Evolutionary conservation across 2,113 vertebrate species (phyloP).

Genomic region (mouse (Mus musculus)): GRCm39 chr2:141009501-141010000

Average conservation of each 20-base stretch:
- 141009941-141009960: slow-evolving; percentile 33
- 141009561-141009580: slow-evolving; percentile 31
- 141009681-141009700: neutral
- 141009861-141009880: slow-evolving; percentile 15
- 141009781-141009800: slow-evolving; percentile 49
- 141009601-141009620: slow-evolving; percentile 52
- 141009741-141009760: slow-evolving; percentile 67
- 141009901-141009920: slow-evolving; percentile 56
- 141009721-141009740: slow-evolving; percentile 56
- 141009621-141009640: slow-evolving; percentile 25
- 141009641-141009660: slow-evolving; percentile 26
- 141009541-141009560: neutral
- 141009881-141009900: slow-evolving; percentile 35
- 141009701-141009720: slow-evolving; percentile 51
- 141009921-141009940: slow-evolving; percentile 9
- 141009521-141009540: slow-evolving; percentile 3
- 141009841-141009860: slow-evolving; percentile 40
- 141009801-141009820: slow-evolving; percentile 27
- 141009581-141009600: slow-evolving; percentile 45
- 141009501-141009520: neutral
- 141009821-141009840: slow-evolving; percentile 40
- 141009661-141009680: slow-evolving; percentile 38
- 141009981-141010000: slow-evolving; percentile 70
- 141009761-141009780: slow-evolving; percentile 31
- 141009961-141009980: slow-evolving; percentile 63